Evolutionary conservation across 2,797 vertebrate species (phyloP).

Genomic region (Typhlichthys subterraneus): DNA sequence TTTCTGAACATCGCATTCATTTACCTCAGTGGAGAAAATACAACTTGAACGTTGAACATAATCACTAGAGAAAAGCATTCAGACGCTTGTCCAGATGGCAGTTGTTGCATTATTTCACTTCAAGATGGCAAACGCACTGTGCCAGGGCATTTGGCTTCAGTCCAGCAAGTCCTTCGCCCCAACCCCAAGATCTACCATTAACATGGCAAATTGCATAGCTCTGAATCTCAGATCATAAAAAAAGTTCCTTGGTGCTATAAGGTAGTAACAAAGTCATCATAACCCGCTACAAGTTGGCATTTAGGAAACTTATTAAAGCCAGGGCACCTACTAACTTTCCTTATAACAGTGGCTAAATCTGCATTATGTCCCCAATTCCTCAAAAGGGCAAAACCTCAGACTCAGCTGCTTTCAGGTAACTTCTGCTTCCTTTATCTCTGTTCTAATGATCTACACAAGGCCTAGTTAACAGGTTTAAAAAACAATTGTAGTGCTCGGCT

Average conservation of each 20-base stretch:
- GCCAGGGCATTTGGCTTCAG: slow-evolving; percentile 58
- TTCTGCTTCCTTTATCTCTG: slow-evolving; percentile 27
- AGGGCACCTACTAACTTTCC: slow-evolving; percentile 27
- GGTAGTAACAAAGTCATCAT: slow-evolving; percentile 58
- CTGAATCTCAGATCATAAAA: slow-evolving; percentile 63
- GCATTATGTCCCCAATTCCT: slow-evolving; percentile 36
- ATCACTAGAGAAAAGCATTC: no score
- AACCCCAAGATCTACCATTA: slow-evolving; percentile 48
- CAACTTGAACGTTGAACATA: no score
- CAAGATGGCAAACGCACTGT: slow-evolving; percentile 32
- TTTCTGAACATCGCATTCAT: no score
- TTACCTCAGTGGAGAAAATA: no score
- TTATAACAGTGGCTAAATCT: slow-evolving; percentile 49
- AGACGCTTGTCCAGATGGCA: slow-evolving; percentile 46
- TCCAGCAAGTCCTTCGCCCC: slow-evolving; percentile 59
- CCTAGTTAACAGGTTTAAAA: neutral
- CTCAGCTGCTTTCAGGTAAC: slow-evolving; percentile 44
- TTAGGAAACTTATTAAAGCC: slow-evolving; percentile 60
- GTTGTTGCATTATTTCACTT: slow-evolving; percentile 49
- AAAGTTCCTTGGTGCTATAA: slow-evolving; percentile 61
- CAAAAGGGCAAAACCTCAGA: slow-evolving; percentile 39
- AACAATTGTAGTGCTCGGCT: neutral
- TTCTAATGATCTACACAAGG: slow-evolving; percentile 11
- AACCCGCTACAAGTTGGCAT: slow-evolving; percentile 37
- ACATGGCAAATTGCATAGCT: slow-evolving; percentile 64